Evolutionary conservation across 2,888 invertebrate species (phyloP).

Genomic region (Uloborus plumipes): DNA sequence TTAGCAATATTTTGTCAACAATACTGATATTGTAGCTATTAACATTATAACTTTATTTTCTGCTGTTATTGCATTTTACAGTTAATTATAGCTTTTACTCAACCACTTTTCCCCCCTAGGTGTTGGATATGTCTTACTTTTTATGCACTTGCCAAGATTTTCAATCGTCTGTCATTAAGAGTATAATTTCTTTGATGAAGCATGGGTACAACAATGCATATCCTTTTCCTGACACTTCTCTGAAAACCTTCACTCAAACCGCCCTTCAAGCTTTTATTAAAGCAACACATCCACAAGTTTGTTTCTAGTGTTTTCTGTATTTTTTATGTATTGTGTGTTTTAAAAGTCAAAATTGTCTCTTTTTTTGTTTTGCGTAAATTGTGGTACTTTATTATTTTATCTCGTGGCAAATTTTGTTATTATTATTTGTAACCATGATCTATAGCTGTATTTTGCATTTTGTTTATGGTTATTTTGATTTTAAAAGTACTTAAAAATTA

Average conservation of each 20-base stretch:
- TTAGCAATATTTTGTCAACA: too few relatives aligned
- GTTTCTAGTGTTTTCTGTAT: not conserved
- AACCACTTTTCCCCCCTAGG: conserved; percentile 13
- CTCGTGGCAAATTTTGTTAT: too few relatives aligned
- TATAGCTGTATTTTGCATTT: too few relatives aligned
- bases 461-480: too few relatives aligned
- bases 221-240: conserved; percentile 19
- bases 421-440: too few relatives aligned
- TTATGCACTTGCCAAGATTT: conserved; percentile 1
- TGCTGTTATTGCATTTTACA: not conserved
- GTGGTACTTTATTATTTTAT: conserved; percentile 16
- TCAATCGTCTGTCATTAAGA: conserved; percentile 15
- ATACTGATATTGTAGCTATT: too few relatives aligned
- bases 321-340: not conserved
- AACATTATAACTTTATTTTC: too few relatives aligned
- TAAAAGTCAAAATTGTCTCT: not conserved
- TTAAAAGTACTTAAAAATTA: too few relatives aligned
- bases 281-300: conserved; percentile 22
- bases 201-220: conserved; percentile 34
- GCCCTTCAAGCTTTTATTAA: conserved; percentile 3
- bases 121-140: not conserved
- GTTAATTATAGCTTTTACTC: not conserved
- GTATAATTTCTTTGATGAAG: conserved; percentile 29
- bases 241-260: conserved; percentile 13
- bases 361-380: conserved; percentile 2